A percentile compares a stretch with the other conserved stretches of the same genome.
phyloP scores from a whole-genome alignment of 2,888 invertebrate species.

The Pristionchus exspectatus region DNA sequence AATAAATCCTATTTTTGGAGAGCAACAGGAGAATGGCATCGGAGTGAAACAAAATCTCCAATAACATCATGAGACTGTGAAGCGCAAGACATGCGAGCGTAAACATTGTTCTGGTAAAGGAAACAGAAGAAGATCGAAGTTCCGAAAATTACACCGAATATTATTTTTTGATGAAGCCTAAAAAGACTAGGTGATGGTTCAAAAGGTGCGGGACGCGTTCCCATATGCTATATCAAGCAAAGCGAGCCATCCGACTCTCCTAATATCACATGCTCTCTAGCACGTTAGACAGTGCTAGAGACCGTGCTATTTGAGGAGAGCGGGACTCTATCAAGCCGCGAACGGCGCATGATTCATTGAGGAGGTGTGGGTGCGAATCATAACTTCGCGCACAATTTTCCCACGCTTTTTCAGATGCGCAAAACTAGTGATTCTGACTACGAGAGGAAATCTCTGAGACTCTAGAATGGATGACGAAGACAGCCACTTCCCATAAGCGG shows the following conservation, averaged over 20 bases:
- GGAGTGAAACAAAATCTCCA: too few species aligned
- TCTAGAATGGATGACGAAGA: not conserved
- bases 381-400: not conserved
- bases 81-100: not conserved
- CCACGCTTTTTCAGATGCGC: not conserved
- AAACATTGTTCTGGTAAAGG: not conserved
- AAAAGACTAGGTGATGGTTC: not conserved
- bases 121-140: not conserved
- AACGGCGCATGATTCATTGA: not conserved
- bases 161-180: not conserved
- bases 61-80: too few species aligned
- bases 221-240: not conserved
- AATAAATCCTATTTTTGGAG: too few species aligned
- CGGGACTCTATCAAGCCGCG: not conserved
- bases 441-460: not conserved
- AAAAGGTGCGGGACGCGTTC: not conserved
- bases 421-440: not conserved
- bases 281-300: too few species aligned
- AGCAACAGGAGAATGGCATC: too few species aligned
- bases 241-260: too few species aligned
- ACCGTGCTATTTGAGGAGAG: too few species aligned
- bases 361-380: not conserved
- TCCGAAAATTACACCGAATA: not conserved
- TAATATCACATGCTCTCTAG: too few species aligned
- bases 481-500: not conserved